Percentiles rank a stretch among this genome's conserved stretches.
phyloP scores from a whole-genome alignment of 1,140 invertebrate species.

The Zaprionus tsacasi region DNA sequence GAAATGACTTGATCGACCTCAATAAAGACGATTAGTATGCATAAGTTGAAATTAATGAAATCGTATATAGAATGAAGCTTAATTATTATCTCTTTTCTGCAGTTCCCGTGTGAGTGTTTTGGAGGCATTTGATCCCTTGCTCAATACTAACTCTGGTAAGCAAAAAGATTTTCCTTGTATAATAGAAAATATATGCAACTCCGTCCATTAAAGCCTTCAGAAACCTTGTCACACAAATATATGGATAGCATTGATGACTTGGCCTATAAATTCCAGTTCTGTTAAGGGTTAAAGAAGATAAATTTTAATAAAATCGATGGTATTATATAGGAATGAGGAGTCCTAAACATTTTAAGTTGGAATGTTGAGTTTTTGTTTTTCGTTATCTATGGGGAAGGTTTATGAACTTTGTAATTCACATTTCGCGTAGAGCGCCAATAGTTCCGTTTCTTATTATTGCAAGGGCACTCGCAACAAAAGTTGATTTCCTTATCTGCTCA shows the following conservation, averaged over 20 bases:
- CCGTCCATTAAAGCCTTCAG: constrained; percentile 26
- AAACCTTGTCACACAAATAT: not conserved
- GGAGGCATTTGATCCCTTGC: constrained; percentile 93
- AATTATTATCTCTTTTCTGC: constrained; percentile 41
- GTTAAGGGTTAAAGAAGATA: not conserved
- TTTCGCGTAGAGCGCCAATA: not conserved
- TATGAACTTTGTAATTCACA: not conserved
- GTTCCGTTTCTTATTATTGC: not conserved
- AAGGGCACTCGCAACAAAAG: not conserved
- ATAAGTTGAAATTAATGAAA: not conserved
- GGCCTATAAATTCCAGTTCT: constrained; percentile 15
- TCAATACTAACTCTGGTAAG: constrained; percentile 84
- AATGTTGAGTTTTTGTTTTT: not conserved
- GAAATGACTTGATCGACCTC: constrained; percentile 85
- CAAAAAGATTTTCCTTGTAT: constrained; percentile 2
- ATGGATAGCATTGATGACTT: constrained; percentile 14
- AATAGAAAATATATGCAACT: constrained; percentile 9
- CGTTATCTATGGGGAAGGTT: not conserved
- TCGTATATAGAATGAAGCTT: not conserved
- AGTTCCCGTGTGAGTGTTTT: constrained; percentile 89
- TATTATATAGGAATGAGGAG: not conserved
- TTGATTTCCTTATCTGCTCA: not conserved
- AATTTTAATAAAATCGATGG: constrained; percentile 13
- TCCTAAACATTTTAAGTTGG: not conserved
- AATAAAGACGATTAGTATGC: constrained; percentile 78